Conservation (phyloP, 2,797 vertebrate species). For the Semotilus atromaculatus region DNA sequence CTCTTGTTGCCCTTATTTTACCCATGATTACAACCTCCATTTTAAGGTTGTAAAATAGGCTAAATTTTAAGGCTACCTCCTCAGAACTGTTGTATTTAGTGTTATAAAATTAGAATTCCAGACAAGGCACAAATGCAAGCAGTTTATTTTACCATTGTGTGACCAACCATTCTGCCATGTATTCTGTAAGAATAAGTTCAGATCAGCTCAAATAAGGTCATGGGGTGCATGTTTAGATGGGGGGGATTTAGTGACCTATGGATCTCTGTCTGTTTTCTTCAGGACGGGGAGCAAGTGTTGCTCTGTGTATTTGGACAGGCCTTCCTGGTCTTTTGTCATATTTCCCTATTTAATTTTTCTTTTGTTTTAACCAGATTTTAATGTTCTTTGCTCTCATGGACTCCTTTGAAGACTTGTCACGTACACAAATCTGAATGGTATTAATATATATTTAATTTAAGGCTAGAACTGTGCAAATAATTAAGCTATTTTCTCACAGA, state of each 20-base stretch:
- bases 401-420: neutral
- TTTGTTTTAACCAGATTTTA: constrained; percentile 38
- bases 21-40: neutral
- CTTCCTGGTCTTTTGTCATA: constrained; percentile 50
- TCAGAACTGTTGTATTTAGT: neutral
- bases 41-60: too few relatives aligned
- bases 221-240: constrained; percentile 25
- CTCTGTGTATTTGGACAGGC: constrained; percentile 51
- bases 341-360: constrained; percentile 47
- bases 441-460: neutral
- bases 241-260: constrained; percentile 4
- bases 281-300: constrained; percentile 17
- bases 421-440: neutral
- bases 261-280: constrained; percentile 31
- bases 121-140: neutral
- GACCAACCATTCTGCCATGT: neutral
- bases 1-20: neutral
- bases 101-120: neutral
- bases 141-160: neutral
- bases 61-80: too few relatives aligned
- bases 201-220: neutral
- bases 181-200: neutral
- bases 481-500: neutral
- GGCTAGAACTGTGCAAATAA: neutral
- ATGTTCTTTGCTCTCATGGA: neutral